Evolutionary conservation across 2,797 vertebrate genomes (phyloP), one percentile per base, ranked within the genome.

Genomic region (Paramormyrops hopkinsi): DNA sequence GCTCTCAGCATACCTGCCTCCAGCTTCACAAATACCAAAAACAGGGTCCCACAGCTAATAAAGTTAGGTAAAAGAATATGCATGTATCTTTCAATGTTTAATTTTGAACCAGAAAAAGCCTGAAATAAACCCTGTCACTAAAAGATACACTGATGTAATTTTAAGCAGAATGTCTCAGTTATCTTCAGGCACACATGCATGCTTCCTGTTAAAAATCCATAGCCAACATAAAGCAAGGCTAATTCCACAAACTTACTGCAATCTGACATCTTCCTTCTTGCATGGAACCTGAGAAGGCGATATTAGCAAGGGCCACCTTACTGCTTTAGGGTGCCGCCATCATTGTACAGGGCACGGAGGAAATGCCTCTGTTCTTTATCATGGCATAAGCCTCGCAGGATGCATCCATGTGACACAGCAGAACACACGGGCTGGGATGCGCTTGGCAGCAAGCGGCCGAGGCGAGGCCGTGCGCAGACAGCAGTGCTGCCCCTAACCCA

Each of bases 291-390:
- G 33, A 59, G 41, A 19, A 51, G 22, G n/a, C 3, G 1, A 48
- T 37, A 25, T 82, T 19, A 89, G 25, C n/a, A 54, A 54, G 50
- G 12, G 54, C 1, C 53, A 44, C 76, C 4, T 54, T 56, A 29
- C 22, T 25, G 19, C 37, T 48, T 89, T 76, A 84, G 53, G n/a
- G n/a, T 33, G 19, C n/a, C 9, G 53, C 53, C n/a, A 83, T 62
- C 88, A 56, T 14, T 89, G 76, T 62, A 51, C 51, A 11, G 9
- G 33, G 53, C 3, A 11, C 4, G 9, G 76, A 84, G 79, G 54
- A 82, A 89, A 84, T 84, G 54, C 54, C 54, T 14, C 22, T 50
- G 17, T 41, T 89, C 53, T 79, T 89, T 50, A 89, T 89, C 22
- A 46, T 53, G 14, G 37, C 46, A n/a, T 46, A 89, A 84, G 59